Evolutionary conservation across 2,797 vertebrate genomes (phyloP).

Genomic region (Characodon lateralis): DNA sequence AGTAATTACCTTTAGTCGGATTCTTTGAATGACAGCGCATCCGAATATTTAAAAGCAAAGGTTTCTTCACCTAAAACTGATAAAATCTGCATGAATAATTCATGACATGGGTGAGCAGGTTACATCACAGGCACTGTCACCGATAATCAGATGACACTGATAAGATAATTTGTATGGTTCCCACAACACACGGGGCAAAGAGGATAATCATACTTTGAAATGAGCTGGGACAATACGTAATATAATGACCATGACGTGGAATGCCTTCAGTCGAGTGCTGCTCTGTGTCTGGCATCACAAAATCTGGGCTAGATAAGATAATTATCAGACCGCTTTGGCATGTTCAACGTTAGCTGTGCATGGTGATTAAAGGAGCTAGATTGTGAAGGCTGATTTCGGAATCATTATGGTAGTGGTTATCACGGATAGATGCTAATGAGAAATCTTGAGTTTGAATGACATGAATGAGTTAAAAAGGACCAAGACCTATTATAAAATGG

Average conservation of each 20-base stretch:
- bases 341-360: constrained; percentile 71
- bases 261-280: constrained; percentile 56
- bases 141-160: constrained; percentile 70
- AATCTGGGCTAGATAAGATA: constrained; percentile 75
- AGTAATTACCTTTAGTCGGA: constrained; percentile 20
- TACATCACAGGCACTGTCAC: constrained; percentile 68
- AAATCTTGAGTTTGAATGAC: constrained; percentile 57
- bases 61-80: constrained; percentile 60
- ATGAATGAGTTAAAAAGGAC: constrained; percentile 43
- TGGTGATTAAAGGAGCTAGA: constrained; percentile 78
- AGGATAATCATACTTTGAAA: constrained; percentile 74
- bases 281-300: constrained; percentile 64
- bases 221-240: constrained; percentile 65
- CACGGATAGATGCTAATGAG: constrained; percentile 68
- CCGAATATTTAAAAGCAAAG: constrained; percentile 52
- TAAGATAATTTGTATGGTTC: constrained; percentile 74
- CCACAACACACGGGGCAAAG: constrained; percentile 68
- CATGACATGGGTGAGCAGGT: constrained; percentile 49
- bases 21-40: constrained; percentile 9
- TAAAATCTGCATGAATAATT: constrained; percentile 79
- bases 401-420: constrained; percentile 69
- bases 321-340: constrained; percentile 73
- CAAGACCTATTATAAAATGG: constrained; percentile 25
- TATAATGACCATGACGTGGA: constrained; percentile 72
- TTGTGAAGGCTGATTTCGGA: constrained; percentile 70